phyloP scores from a whole-genome alignment of 2,113 vertebrate genomes.

The human (Homo sapiens) region GRCh38 chr11:21206501-21207000 shows the following conservation, averaged over 20 bases:
- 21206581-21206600: neutral
- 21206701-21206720: neutral
- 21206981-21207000: neutral
- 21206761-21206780: neutral
- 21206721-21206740: neutral
- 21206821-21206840: neutral
- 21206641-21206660: neutral
- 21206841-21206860: neutral
- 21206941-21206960: neutral
- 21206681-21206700: neutral
- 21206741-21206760: neutral
- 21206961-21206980: neutral
- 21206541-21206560: neutral
- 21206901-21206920: neutral
- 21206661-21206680: neutral
- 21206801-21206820: neutral
- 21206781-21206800: neutral
- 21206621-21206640: neutral
- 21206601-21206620: neutral
- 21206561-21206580: neutral
- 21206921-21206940: neutral
- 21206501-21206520: neutral
- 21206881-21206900: neutral
- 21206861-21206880: constrained; percentile 37
- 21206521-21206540: neutral